Evolutionary conservation across 2,113 vertebrate species (phyloP).

Genomic region (Triplophysa dalaica): DNA sequence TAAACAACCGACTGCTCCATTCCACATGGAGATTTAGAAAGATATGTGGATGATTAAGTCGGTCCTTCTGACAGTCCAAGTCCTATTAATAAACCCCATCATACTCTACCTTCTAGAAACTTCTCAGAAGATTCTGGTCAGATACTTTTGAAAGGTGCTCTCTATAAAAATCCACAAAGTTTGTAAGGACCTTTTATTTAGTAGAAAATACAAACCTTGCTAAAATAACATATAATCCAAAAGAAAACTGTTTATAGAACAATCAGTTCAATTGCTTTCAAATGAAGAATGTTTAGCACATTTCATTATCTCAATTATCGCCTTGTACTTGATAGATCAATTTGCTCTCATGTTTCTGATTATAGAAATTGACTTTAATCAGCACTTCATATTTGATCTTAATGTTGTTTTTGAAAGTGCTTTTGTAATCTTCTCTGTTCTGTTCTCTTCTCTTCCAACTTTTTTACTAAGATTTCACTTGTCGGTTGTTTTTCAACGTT

Average conservation of each 20-base stretch:
- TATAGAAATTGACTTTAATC: constrained; percentile 21
- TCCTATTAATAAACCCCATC: constrained; percentile 60
- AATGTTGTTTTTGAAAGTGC: constrained; percentile 15
- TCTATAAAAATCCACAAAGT: background rate
- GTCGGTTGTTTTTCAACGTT: background rate
- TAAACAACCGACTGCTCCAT: constrained; percentile 6
- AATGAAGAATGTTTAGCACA: constrained; percentile 9
- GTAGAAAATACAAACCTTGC: background rate
- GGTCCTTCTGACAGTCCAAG: constrained; percentile 57
- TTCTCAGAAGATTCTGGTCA: constrained; percentile 33
- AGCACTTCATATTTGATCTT: background rate
- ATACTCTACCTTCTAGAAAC: constrained; percentile 42
- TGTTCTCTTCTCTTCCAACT: background rate
- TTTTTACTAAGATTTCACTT: background rate
- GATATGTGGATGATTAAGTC: constrained; percentile 37
- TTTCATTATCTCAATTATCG: constrained; percentile 23
- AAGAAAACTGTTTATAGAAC: constrained; percentile 12
- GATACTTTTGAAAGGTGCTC: background rate
- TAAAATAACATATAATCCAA: background rate
- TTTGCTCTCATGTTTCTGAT: constrained; percentile 21
- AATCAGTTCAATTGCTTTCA: constrained; percentile 21
- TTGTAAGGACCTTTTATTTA: constrained; percentile 20
- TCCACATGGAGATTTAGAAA: constrained; percentile 27
- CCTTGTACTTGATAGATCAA: constrained; percentile 19
- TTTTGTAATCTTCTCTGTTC: constrained; percentile 22